Evolutionary conservation across 2,113 vertebrate species (phyloP), one percentile per base, ranked within the genome.

Genomic region (Protomyctophum bolini): DNA sequence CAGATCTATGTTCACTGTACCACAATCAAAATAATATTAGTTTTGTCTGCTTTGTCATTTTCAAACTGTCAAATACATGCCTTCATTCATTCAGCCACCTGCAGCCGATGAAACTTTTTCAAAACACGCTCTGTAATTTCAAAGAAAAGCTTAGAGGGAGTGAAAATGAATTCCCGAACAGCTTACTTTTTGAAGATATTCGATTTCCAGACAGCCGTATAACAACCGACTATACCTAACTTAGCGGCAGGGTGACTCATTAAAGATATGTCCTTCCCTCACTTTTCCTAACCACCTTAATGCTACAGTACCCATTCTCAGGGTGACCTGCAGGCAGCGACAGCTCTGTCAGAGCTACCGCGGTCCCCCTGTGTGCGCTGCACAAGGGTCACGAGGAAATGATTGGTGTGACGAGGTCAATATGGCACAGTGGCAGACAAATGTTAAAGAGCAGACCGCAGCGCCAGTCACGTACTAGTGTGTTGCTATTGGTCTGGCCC

Each of bases 331-430:
- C 33, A 41, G 33, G 33, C 54, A 49, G 11, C 57, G 61, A 62
- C 56, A 69, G 68, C 67, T 29, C 0, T 7, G 59, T 59, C 61
- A 8, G 55, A 54, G 12, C 61, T 58, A 69, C 28, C 7, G 2
- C 29, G 29, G 61, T 77, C 33, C 33, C 33, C 33, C 47, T 33
- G 51, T 70, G 58, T 70, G 66, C 33, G 46, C 29, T 55, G 49
- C 61, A 45, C 8, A 41, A 58, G 54, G 66, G 48, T 74, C 66
- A 56, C 28, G 49, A 59, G 67, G 63, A 77, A 77, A 77, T 67
- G 46, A 68, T 67, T 0, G 2, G 21, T 33, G 48, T 7, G 11
- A 9, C 14, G 48, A 63, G 66, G 70, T 81, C 75, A 77, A 56
- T 63, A 57, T 11, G 9, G 58, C 66, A 11, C 10, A 8, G 33